Evolutionary conservation across 1,140 invertebrate species (phyloP).

Genomic region (Brachionus manjavacas): DNA sequence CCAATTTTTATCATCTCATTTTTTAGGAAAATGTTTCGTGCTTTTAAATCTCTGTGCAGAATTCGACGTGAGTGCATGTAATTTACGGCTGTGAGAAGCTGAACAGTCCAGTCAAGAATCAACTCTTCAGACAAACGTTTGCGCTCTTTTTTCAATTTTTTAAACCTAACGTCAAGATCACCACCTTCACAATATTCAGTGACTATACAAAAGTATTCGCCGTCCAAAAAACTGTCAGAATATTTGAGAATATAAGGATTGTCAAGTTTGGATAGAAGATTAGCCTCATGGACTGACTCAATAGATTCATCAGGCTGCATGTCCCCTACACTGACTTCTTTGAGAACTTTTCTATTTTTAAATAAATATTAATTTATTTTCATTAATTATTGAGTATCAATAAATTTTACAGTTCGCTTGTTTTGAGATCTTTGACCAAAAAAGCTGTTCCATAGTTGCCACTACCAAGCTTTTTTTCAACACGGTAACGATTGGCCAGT

Average conservation of each 20-base stretch:
- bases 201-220: conserved; percentile 57
- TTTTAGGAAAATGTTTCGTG: conserved; percentile 57
- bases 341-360: conserved; percentile 52
- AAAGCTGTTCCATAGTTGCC: conserved; percentile 58
- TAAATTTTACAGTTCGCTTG: conserved; percentile 44
- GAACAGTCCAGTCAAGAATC: conserved; percentile 56
- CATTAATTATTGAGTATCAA: not conserved
- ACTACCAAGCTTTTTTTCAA: conserved; percentile 54
- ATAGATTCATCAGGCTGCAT: conserved; percentile 56
- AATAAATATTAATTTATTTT: not conserved
- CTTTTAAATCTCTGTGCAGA: conserved; percentile 57
- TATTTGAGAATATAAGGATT: conserved; percentile 56
- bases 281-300: conserved; percentile 54
- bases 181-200: conserved; percentile 59
- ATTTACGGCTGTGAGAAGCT: conserved; percentile 55
- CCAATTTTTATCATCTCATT: conserved; percentile 56
- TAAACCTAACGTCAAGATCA: conserved; percentile 54
- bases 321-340: conserved; percentile 55
- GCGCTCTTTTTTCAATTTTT: conserved; percentile 49
- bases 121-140: conserved; percentile 50
- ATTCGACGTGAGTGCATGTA: conserved; percentile 57
- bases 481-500: conserved; percentile 48
- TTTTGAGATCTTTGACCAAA: conserved; percentile 52
- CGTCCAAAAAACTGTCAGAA: conserved; percentile 55
- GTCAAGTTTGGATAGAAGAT: conserved; percentile 51